Evolutionary conservation across 23 tunicate genomes (phyloP), one percentile per base, ranked within the genome.

Genomic region (Corella eumyota): DNA sequence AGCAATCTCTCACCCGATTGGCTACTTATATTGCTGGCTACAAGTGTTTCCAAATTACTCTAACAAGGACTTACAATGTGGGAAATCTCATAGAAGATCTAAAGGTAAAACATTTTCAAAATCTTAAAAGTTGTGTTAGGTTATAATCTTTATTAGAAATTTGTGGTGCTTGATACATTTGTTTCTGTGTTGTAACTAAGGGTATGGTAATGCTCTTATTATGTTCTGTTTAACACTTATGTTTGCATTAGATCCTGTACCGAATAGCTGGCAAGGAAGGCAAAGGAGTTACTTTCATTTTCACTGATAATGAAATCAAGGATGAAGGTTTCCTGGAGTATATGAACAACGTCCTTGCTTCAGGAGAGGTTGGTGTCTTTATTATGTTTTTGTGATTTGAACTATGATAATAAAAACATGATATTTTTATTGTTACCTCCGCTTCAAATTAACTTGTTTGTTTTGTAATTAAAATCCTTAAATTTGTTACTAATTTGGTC

Each of bases 301-400:
- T 91, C 66, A 91, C 98, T 37, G 98, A 91, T 62, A 91, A 91
- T 49, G 98, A 91, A 38, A 91, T 91, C 72, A 91, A 91, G 29
- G 98, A 91, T 31, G 98, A 91, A 69, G 91, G 65, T 54, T 91
- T 91, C 67, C 85, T 91, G 2, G 98, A 91, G 45, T 91, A 91
- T 57, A 70, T 91, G 79, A 91, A 91, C 98, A 91, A 91, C 70
- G 98, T 91, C n/a, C 69, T 91, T 0, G 98, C 98, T 4, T 80
- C 98, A 9, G 98, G 98, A 21, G 98, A 91, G 83, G 91, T 82
- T 20, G 32, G 65, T 45, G 34, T 50, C 15, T 40, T 15, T 40
- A 9, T 40, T 40, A 40, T 21, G 2, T 2, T 26, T 48, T 25
- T n/a, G n/a, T n/a, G n/a, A n/a, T n/a, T 54, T 17, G 11, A 17